Evolutionary conservation across 2,888 invertebrate genomes (phyloP).

Genomic region (Cremastinae sp.): DNA sequence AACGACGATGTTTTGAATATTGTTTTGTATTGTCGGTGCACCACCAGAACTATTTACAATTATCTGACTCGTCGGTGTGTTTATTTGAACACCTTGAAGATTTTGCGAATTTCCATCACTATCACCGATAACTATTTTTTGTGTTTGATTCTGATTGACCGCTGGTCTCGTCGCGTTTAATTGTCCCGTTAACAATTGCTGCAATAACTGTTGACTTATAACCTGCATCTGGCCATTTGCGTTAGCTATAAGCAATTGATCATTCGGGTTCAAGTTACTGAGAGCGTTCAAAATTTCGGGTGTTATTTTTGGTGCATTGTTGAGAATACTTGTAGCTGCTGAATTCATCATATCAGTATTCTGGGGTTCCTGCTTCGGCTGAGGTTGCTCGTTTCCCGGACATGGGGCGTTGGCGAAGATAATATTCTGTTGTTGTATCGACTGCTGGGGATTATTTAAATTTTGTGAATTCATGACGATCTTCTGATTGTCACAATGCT

Average conservation of each 20-base stretch:
- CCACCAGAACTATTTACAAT: conserved; percentile 79
- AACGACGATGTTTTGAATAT: conserved; percentile 79
- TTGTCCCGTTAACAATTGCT: conserved; percentile 77
- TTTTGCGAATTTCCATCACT: conserved; percentile 74
- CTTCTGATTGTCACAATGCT: conserved; percentile 66
- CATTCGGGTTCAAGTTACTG: conserved; percentile 78
- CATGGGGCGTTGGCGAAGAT: conserved; percentile 73
- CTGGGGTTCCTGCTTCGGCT: conserved; percentile 66
- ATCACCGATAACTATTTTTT: conserved; percentile 78
- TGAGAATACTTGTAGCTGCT: conserved; percentile 74
- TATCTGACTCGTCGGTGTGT: conserved; percentile 79
- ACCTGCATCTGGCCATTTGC: conserved; percentile 79
- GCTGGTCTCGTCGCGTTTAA: conserved; percentile 70
- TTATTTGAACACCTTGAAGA: conserved; percentile 78
- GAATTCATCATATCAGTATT: conserved; percentile 72
- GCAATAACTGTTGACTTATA: conserved; percentile 77
- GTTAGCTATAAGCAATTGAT: conserved; percentile 77
- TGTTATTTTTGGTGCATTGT: conserved; percentile 77
- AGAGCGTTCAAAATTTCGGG: conserved; percentile 78
- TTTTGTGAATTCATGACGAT: conserved; percentile 49
- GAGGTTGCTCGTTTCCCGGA: conserved; percentile 64
- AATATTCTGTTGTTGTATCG: conserved; percentile 72
- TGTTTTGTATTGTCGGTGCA: conserved; percentile 79
- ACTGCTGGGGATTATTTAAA: conserved; percentile 38
- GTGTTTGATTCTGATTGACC: conserved; percentile 74